These are phyloP conservation scores for Hedychridium roseum DNA, from an alignment of 2,888 invertebrate species.

Conservation along the genomic window DNA sequence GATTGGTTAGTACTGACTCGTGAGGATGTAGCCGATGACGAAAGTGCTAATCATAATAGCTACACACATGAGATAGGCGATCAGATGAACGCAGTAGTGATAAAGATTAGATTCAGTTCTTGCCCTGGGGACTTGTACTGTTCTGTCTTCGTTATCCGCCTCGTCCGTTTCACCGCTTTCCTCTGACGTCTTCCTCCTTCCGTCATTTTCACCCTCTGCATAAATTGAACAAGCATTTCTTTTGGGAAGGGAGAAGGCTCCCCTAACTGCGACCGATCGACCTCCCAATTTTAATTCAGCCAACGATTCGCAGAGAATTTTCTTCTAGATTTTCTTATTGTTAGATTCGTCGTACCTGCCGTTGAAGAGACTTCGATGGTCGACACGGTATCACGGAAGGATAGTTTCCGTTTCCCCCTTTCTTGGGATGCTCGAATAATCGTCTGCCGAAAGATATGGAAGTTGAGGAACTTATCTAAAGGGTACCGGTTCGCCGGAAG, in stretches of 20 bases:
- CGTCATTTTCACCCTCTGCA: background rate
- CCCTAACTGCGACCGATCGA: background rate
- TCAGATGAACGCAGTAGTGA: constrained; percentile 25
- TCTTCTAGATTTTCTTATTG: background rate
- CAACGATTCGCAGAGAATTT: background rate
- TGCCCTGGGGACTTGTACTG: too few species aligned
- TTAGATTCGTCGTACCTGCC: background rate
- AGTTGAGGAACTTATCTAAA: too few species aligned
- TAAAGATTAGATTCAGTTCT: constrained; percentile 10
- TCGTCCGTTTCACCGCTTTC: too few species aligned
- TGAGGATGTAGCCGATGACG: constrained; percentile 22
- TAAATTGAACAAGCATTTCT: background rate
- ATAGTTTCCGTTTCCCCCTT: background rate
- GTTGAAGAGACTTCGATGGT: background rate
- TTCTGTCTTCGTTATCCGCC: too few species aligned
- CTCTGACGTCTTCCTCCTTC: background rate
- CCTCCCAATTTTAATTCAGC: background rate
- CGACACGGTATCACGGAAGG: background rate
- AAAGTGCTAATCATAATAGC: constrained; percentile 20
- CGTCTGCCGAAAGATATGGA: too few species aligned
- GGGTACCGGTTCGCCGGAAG: too few species aligned
- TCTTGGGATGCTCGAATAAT: too few species aligned
- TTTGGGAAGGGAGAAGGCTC: background rate
- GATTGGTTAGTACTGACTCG: background rate
- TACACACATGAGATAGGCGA: constrained; percentile 22